Evolutionary conservation across 2,888 invertebrate genomes (phyloP), one percentile per base, ranked within the genome.

Genomic region (Campoletis raptor): DNA sequence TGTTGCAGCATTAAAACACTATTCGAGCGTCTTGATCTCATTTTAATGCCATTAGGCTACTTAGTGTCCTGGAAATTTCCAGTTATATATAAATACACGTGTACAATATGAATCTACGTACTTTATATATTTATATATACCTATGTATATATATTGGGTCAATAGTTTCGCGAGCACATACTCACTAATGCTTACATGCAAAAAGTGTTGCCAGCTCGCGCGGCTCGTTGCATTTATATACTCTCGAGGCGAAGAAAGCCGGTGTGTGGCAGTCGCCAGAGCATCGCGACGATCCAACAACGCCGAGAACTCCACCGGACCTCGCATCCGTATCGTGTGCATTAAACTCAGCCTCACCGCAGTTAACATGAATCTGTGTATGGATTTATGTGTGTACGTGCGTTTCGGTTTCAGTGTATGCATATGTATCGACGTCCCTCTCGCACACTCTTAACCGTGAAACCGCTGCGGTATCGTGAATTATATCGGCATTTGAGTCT

Each of bases 241-340:
- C 79, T 79, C 73, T 81, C 45, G 87, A 82, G 88, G 87, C 90
- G 88, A 90, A 87, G 90, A 90, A 89, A 91, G 90, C 87, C 80
- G 36, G 72, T 72, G 88, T 66, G 87, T 77, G 69, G 74, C 70
- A 42, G 45, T 78, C 30, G 87, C 81, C 72, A 86, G 86, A 73
- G 86, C 36, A 48, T 69, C 69, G 30, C 52, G 69, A 42, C 54
- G 30, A 67, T 57, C 54, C 72, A 61, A 70, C 81, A 81, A 40
- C 52, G 6, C 74, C 57, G 57, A 15, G 57, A 67, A 12, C 30
- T 30, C 4, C 74, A 77, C 66, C 48, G 76, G 70, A 77, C 52
- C 54, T 70, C 21, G 81, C 57, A 48, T 66, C 72, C 66, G 81
- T 66, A 54, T 72, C 66, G 37, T 70, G 76, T 79, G 82, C 83